Evolutionary conservation across 2,113 vertebrate genomes (phyloP).

Genomic region (Tachysurus vachellii): DNA sequence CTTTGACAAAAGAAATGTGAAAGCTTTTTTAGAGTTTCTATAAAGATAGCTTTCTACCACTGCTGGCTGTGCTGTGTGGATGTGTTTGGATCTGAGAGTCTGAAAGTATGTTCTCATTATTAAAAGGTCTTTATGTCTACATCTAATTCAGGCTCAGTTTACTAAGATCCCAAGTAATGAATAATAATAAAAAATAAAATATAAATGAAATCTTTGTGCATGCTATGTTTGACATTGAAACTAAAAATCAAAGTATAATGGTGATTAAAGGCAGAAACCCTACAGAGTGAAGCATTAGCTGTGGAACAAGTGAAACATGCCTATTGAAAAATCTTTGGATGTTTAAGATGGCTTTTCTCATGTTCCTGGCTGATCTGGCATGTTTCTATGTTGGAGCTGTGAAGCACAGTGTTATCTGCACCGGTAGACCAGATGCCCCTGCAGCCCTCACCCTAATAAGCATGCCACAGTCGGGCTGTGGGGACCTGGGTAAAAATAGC

Average conservation of each 20-base stretch:
- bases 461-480: conserved; percentile 26
- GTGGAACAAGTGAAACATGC: background rate
- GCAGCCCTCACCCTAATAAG: conserved; percentile 31
- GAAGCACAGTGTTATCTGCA: conserved; percentile 25
- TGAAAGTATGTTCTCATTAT: background rate
- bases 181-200: background rate
- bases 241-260: background rate
- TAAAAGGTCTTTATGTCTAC: background rate
- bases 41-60: background rate
- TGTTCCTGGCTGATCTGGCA: background rate
- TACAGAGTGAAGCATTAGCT: background rate
- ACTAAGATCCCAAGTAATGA: background rate
- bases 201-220: background rate
- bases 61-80: background rate
- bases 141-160: background rate
- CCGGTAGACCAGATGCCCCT: conserved; percentile 20
- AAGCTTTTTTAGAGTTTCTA: conserved; percentile 14
- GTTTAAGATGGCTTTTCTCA: conserved; percentile 27
- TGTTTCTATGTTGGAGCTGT: conserved; percentile 13
- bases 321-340: background rate
- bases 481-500: conserved; percentile 38
- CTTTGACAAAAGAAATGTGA: background rate
- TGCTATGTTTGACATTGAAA: background rate
- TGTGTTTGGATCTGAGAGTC: background rate
- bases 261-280: background rate